Evolutionary conservation across 2,888 invertebrate species (phyloP), one percentile per base, ranked within the genome.

Genomic region (Gymnocheta viridis): DNA sequence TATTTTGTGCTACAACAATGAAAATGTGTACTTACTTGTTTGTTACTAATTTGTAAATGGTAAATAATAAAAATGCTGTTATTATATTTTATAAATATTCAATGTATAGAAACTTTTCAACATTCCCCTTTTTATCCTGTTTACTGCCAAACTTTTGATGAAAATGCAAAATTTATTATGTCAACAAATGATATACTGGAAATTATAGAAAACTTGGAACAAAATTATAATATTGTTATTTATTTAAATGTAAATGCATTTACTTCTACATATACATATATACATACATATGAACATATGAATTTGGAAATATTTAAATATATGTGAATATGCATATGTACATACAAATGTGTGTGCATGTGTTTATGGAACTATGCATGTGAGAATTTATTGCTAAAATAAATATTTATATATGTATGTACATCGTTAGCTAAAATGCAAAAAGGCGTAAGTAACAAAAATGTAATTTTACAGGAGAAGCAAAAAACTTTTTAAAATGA

Each of bases 91-190:
- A 24, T 69, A 54, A 56, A 29, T 70, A 41, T 29, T 41, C 2
- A 41, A 29, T 56, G 54, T 54, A 54, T 27, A 17, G 12, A 41
- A 35, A 6, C 9, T n/a, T 32, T 24, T 44, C 9, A 19, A 4
- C 14, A 54, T 41, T 12, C 24, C 1, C 58, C 12, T 56, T 22
- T 38, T 2, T 4, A n/a, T 14, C 7, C n/a, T 9, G 1, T 38
- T 41, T 38, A 32, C 24, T 56, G 49, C 1, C 29, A 29, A 64
- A 12, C 9, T 32, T 60, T 29, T 62, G 60, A 44, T 70, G 56
- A 76, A 77, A 76, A 32, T 76, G 2, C 66, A 47, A 58, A 66
- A 82, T 82, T 82, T 70, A 38, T 76, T 56, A 58, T 82, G 82
- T 82, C 76, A 76, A 77, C 41, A 70, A 64, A 51, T 77, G 76